Evolutionary conservation across 2,888 invertebrate species (phyloP).

Genomic region (Anarsia innoxiella): DNA sequence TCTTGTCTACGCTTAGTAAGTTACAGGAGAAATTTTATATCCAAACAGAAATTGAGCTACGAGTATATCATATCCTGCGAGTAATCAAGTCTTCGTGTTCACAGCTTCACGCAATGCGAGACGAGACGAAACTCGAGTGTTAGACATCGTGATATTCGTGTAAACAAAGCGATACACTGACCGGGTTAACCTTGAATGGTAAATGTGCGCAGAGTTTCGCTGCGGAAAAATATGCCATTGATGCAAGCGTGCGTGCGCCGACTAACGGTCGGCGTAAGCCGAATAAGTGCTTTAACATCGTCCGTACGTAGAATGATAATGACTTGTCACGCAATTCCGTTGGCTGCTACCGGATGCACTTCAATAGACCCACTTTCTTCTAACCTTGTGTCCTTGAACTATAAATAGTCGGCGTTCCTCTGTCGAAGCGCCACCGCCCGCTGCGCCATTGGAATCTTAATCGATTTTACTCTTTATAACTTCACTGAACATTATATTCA

Average conservation of each 20-base stretch:
- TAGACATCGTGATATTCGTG: constrained; percentile 43
- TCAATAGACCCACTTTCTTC: constrained; percentile 61
- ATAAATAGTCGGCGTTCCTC: constrained; percentile 8
- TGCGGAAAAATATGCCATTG: constrained; percentile 71
- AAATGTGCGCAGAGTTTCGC: constrained; percentile 68
- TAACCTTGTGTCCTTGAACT: constrained; percentile 55
- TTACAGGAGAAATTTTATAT: constrained; percentile 1
- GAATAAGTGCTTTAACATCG: constrained; percentile 71
- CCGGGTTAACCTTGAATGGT: constrained; percentile 73
- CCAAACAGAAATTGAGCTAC: not conserved
- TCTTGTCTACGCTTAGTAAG: constrained; percentile 1
- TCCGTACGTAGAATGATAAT: constrained; percentile 71
- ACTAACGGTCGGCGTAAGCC: constrained; percentile 67
- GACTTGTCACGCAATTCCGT: constrained; percentile 60
- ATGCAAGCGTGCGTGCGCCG: constrained; percentile 68
- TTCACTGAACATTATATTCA: constrained; percentile 13
- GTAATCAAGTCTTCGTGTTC: not conserved
- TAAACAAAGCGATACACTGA: constrained; percentile 67
- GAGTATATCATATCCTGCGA: not conserved
- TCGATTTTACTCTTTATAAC: constrained; percentile 11
- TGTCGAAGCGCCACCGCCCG: not conserved
- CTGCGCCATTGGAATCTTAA: constrained; percentile 13
- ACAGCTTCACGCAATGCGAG: no score
- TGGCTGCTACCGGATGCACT: constrained; percentile 49
- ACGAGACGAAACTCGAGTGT: no score